Conservation (phyloP, 2,888 invertebrate species). For the Aproaerema taeniolella region DNA sequence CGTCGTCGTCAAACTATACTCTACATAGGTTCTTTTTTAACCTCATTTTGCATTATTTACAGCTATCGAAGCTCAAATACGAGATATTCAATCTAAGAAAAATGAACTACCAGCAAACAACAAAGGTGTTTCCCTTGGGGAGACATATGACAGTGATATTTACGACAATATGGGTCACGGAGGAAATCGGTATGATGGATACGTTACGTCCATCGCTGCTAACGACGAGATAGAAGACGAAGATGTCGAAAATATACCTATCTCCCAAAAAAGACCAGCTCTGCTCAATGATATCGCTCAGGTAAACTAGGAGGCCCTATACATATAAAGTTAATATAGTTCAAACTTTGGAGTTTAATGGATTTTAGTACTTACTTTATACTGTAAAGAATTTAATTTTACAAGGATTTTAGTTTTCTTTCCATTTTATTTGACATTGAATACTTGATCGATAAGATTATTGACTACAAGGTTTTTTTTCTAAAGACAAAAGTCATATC, state of each 20-base stretch:
- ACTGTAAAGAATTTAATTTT: neutral
- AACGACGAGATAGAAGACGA: constrained; percentile 98
- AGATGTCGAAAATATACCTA: constrained; percentile 87
- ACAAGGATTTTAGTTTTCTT: neutral
- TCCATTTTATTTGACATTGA: too few species aligned
- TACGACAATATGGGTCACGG: constrained; percentile 85
- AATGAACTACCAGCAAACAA: constrained; percentile 83
- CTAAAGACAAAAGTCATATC: too few species aligned
- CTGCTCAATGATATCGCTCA: constrained; percentile 93
- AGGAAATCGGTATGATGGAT: constrained; percentile 91
- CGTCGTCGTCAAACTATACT: too few species aligned
- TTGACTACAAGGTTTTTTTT: too few species aligned
- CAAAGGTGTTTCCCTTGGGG: constrained; percentile 92
- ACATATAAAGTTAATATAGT: too few species aligned
- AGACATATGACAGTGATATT: constrained; percentile 92
- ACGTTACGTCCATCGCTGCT: constrained; percentile 96
- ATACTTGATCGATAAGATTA: too few species aligned
- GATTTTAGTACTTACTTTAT: too few species aligned
- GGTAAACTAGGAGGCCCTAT: too few species aligned
- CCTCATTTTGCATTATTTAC: constrained; percentile 38
- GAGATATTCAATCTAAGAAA: constrained; percentile 93
- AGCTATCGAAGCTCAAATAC: constrained; percentile 97
- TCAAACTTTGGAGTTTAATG: too few species aligned
- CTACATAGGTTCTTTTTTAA: too few species aligned
- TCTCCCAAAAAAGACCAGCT: constrained; percentile 85